These are phyloP conservation scores for Eriosoma lanigerum DNA, from an alignment of 1,140 invertebrate genomes.

Conservation along the genomic window DNA sequence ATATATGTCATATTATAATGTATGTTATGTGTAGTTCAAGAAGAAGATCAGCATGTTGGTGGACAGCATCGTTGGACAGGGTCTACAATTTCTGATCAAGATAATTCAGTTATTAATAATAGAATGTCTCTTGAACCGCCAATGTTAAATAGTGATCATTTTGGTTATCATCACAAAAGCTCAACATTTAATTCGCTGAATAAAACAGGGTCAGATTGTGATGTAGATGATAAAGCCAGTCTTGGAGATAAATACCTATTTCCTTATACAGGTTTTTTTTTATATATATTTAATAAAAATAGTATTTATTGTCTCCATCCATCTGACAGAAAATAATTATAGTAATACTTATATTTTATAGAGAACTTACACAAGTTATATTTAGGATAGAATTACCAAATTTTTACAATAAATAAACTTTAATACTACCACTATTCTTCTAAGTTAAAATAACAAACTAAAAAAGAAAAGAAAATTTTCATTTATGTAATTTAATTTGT, in stretches of 20 bases:
- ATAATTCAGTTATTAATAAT: constrained; percentile 49
- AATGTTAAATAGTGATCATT: constrained; percentile 44
- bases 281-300: too few relatives aligned
- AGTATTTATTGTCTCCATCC: too few relatives aligned
- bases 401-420: too few relatives aligned
- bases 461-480: too few relatives aligned
- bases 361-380: too few relatives aligned
- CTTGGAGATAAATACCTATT: constrained; percentile 59
- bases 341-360: too few relatives aligned
- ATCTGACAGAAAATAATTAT: too few relatives aligned
- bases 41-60: constrained; percentile 51
- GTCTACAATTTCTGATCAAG: constrained; percentile 55
- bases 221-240: constrained; percentile 51
- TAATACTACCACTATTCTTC: too few relatives aligned
- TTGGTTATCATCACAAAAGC: constrained; percentile 38
- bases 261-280: constrained; percentile 60
- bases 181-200: constrained; percentile 45
- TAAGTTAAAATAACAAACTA: too few relatives aligned
- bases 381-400: too few relatives aligned
- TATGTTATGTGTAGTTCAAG: constrained; percentile 49
- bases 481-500: too few relatives aligned
- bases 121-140: constrained; percentile 51
- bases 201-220: constrained; percentile 47
- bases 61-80: constrained; percentile 55
- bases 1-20: too few relatives aligned